These are phyloP conservation scores for Drosophila baimaii DNA, from an alignment of 1,140 invertebrate species.

Conservation along the genomic window DNA sequence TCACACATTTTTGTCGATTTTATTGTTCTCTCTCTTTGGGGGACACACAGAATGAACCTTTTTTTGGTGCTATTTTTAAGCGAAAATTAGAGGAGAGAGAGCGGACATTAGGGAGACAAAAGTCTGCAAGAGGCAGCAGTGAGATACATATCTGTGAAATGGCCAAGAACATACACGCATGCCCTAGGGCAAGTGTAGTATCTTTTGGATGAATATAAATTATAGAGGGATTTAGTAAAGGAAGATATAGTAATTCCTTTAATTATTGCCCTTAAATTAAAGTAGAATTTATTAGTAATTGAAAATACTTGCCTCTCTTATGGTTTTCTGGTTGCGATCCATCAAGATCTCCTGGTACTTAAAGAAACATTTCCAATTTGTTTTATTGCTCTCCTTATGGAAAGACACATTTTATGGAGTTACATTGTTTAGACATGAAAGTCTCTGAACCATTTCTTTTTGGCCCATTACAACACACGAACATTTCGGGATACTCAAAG, in stretches of 20 bases:
- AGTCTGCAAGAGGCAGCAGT: background rate
- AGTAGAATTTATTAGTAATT: background rate
- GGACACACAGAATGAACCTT: slow-evolving; percentile 42
- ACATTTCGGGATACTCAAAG: slow-evolving; percentile 29
- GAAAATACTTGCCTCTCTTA: background rate
- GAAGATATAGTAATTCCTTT: background rate
- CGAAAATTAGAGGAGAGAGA: slow-evolving; percentile 16
- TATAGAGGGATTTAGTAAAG: background rate
- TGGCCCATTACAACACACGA: slow-evolving; percentile 27
- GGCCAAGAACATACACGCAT: slow-evolving; percentile 17
- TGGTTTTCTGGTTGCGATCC: slow-evolving; percentile 21
- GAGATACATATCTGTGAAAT: slow-evolving; percentile 1
- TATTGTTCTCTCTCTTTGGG: slow-evolving; percentile 37
- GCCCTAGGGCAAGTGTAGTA: background rate
- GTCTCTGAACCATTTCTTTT: slow-evolving; percentile 29
- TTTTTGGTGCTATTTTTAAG: slow-evolving; percentile 59
- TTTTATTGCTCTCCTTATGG: slow-evolving; percentile 27
- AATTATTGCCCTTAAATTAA: background rate
- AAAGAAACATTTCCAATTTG: slow-evolving; percentile 22
- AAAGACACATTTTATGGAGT: slow-evolving; percentile 52
- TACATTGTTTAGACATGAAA: slow-evolving; percentile 49
- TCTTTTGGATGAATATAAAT: slow-evolving; percentile 1
- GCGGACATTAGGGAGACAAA: background rate
- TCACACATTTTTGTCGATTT: slow-evolving; percentile 42
- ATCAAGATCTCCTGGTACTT: slow-evolving; percentile 26